These are phyloP conservation scores for Austrolebias charrua DNA, from an alignment of 2,797 vertebrate genomes.

Conservation along the genomic window DNA sequence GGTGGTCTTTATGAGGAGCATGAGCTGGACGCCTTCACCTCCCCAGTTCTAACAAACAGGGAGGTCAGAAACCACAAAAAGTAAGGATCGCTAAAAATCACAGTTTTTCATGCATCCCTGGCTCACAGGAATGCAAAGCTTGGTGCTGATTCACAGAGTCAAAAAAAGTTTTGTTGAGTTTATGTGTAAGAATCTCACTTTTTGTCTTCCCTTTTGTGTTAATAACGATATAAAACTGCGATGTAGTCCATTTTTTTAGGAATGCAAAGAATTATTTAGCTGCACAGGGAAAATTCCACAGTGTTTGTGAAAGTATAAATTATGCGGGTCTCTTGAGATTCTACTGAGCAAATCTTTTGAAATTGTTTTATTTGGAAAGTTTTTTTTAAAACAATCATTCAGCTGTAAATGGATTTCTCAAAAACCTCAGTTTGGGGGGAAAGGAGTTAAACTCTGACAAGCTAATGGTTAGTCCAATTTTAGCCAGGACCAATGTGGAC, in stretches of 20 bases:
- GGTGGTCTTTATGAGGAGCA: conserved; percentile 40
- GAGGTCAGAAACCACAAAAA: conserved; percentile 40
- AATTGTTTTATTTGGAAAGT: no score
- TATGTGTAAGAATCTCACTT: neutral
- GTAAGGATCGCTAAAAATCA: conserved; percentile 46
- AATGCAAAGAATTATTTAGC: no score
- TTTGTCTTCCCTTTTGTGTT: neutral
- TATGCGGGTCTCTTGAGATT: no score
- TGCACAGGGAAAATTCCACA: no score
- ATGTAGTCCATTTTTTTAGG: neutral
- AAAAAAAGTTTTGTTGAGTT: conserved; percentile 4
- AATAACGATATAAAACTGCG: neutral
- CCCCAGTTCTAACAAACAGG: conserved; percentile 25
- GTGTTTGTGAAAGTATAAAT: no score
- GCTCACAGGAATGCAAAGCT: conserved; percentile 47
- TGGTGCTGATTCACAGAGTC: conserved; percentile 45
- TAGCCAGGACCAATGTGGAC: no score
- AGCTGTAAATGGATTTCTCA: no score
- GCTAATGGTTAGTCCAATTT: no score
- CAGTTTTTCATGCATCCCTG: conserved; percentile 26
- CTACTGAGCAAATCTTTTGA: no score
- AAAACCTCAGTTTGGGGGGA: no score
- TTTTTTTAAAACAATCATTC: no score
- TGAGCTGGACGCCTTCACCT: conserved; percentile 5
- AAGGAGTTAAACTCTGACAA: no score